Evolutionary conservation across 1,140 invertebrate genomes (phyloP).

Genomic region (Aphaenogaster floridana): DNA sequence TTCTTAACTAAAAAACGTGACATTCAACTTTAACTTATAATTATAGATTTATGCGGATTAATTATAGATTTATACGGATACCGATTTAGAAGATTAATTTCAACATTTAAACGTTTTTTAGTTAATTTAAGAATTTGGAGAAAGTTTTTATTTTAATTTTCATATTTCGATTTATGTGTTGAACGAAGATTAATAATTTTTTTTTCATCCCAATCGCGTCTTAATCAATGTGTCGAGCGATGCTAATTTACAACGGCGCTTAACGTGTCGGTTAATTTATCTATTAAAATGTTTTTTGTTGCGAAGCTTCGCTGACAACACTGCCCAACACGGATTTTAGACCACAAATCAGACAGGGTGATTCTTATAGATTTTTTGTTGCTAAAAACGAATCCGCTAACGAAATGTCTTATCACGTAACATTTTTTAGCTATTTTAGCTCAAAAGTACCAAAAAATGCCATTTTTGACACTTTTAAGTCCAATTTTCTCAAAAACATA

Average conservation of each 20-base stretch:
- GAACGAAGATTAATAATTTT: not conserved
- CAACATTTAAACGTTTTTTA: not conserved
- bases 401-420: too few species aligned
- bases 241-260: not conserved
- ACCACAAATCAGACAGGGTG: too few species aligned
- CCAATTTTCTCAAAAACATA: too few species aligned
- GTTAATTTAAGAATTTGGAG: not conserved
- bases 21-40: slow-evolving; percentile 8
- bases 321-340: too few species aligned
- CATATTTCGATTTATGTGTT: not conserved
- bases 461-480: too few species aligned
- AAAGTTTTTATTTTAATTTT: not conserved
- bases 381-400: too few species aligned
- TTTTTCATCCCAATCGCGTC: not conserved
- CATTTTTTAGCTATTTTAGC: too few species aligned
- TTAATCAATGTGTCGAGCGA: not conserved
- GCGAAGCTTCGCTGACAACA: not conserved
- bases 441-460: too few species aligned
- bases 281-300: not conserved
- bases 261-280: not conserved
- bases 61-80: not conserved
- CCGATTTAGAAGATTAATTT: not conserved
- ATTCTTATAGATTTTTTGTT: too few species aligned
- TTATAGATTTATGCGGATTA: not conserved
- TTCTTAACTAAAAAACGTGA: too few species aligned